Base-by-base conservation (phyloP, 2,888 invertebrate species). In the Morpho deidamia region DNA sequence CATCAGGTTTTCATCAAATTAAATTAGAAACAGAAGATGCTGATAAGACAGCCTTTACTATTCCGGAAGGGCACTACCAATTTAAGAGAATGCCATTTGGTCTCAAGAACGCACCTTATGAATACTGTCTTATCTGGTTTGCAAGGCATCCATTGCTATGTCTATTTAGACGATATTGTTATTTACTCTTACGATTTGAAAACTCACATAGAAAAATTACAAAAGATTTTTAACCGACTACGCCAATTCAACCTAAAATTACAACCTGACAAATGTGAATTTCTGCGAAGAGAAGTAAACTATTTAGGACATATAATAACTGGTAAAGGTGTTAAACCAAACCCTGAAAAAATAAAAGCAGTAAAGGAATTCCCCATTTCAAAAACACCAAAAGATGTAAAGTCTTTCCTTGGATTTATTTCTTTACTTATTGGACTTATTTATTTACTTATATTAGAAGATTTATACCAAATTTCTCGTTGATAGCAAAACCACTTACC, bases 401-500 rank as follows among this genome's bases (percentile, higher is more conserved):
- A 40, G 8, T 40, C 58, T 1, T 64, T 66, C 14, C 42, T 65
- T 3, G 78, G 77, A 4, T 44, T 80, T 8, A 55, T 66, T 0
- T 71, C 72, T n/a, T n/a, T n/a, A n/a, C n/a, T n/a, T n/a, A n/a
- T n/a, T n/a, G n/a, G n/a, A n/a, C n/a, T n/a, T n/a, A n/a, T n/a
- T n/a, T n/a, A n/a, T n/a, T n/a, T n/a, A n/a, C n/a, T 0, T 79
- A 77, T 51, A 78, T 79, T 45, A 41, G 77, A 8, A 62, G 71
- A 39, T 81, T 79, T 53, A 78, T 81, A 2, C 45, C 56, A 32
- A 51, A 72, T 9, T 78, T 73, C 50, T 59, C 72, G 1, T 62
- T 65, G 43, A 52, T 69, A 5, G 63, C 73, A 0, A 65, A 68
- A 53, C 63, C 66, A 0, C 51, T 66, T 0, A 65, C 65, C 0